Evolutionary conservation across 2,113 vertebrate species (phyloP).

Genomic region (Dissostichus mawsoni): DNA sequence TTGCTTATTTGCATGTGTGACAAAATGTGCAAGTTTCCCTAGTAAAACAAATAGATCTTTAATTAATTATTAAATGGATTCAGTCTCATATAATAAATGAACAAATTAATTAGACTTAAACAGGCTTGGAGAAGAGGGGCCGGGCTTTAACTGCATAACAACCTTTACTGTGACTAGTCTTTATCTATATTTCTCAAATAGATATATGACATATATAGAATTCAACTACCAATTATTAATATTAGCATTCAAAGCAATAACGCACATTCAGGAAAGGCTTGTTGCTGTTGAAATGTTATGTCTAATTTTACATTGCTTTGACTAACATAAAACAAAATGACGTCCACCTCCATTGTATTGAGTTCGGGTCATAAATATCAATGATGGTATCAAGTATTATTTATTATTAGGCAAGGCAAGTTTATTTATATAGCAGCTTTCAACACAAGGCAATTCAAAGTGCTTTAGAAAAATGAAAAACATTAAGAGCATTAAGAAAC

Average conservation of each 20-base stretch:
- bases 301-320: neutral
- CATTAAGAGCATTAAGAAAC: too few species aligned
- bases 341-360: neutral
- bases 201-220: neutral
- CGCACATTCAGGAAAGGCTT: neutral
- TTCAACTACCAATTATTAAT: neutral
- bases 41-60: slow-evolving; percentile 37
- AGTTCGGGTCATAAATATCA: neutral
- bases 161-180: neutral
- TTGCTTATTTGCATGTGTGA: neutral
- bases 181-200: neutral
- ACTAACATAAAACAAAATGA: neutral
- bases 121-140: neutral
- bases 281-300: neutral
- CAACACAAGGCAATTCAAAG: too few species aligned
- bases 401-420: too few species aligned
- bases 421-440: too few species aligned
- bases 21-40: slow-evolving; percentile 1
- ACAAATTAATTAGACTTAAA: slow-evolving; percentile 29
- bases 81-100: slow-evolving; percentile 32
- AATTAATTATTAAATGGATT: slow-evolving; percentile 45
- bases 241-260: neutral
- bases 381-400: neutral
- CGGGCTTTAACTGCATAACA: neutral
- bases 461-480: too few species aligned